Evolutionary conservation across 1,140 invertebrate species (phyloP).

Genomic region (Hyles euphorbiae): DNA sequence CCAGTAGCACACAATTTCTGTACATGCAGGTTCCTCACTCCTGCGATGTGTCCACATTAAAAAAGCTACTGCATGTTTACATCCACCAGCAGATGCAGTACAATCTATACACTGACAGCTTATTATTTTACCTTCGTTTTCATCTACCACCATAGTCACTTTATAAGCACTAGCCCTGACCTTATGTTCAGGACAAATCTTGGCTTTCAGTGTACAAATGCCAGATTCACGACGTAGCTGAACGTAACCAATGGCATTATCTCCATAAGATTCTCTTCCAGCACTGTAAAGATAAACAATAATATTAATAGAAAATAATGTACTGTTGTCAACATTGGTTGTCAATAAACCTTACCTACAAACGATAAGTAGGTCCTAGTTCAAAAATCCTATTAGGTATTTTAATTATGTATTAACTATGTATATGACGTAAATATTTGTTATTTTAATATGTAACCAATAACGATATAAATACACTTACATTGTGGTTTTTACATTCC

Average conservation of each 20-base stretch:
- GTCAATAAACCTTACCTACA: no score
- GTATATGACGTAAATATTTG: no score
- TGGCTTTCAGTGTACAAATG: conserved; percentile 24
- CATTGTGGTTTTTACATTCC: no score
- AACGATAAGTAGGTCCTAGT: no score
- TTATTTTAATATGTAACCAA: no score
- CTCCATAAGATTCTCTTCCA: conserved; percentile 20
- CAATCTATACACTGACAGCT: conserved; percentile 12
- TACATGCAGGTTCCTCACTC: conserved; percentile 2
- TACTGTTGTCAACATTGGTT: no score
- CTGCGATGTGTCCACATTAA: conserved; percentile 53
- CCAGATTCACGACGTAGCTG: conserved; percentile 14
- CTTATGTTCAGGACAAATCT: conserved; percentile 30
- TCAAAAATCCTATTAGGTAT: no score
- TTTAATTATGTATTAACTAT: no score
- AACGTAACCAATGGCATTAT: conserved; percentile 18
- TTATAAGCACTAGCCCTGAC: conserved; percentile 18
- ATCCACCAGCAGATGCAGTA: conserved; percentile 23
- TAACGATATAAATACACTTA: no score
- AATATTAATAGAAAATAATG: no score
- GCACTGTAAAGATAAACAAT: not conserved
- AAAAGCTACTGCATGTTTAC: conserved; percentile 36
- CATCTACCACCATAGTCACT: conserved; percentile 17
- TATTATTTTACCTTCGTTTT: not conserved
- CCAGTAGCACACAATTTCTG: no score